These are phyloP conservation scores for Craseonycteris thonglongyai DNA, from an alignment of 2,113 vertebrate genomes.

Conservation along the genomic window DNA sequence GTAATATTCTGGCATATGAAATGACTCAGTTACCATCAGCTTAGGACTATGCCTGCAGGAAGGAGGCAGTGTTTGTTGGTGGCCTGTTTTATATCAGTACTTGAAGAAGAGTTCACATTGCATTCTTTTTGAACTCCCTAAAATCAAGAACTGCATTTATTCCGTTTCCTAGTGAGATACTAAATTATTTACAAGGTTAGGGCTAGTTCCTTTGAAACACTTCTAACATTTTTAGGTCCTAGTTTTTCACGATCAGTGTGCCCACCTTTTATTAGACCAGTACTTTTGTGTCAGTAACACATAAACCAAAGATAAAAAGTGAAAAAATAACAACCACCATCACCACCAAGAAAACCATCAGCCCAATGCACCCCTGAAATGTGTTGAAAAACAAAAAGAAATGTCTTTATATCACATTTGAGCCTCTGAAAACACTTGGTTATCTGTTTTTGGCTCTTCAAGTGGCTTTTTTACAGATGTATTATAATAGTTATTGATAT, in stretches of 20 bases:
- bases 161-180: not conserved
- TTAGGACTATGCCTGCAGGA: not conserved
- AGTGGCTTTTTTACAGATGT: not conserved
- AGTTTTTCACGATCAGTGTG: slow-evolving; percentile 21
- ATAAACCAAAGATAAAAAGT: slow-evolving; percentile 2
- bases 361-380: not conserved
- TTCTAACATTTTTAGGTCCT: slow-evolving; percentile 33
- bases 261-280: slow-evolving; percentile 6
- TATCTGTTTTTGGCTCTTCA: not conserved
- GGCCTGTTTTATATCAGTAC: not conserved
- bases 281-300: not conserved
- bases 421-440: not conserved
- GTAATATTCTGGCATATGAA: not conserved
- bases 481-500: no score
- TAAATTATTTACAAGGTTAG: slow-evolving; percentile 37
- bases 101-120: not conserved
- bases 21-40: not conserved
- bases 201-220: not conserved
- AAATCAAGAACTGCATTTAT: slow-evolving; percentile 24
- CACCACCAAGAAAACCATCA: not conserved
- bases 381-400: not conserved
- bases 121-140: not conserved
- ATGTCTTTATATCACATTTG: not conserved
- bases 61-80: slow-evolving; percentile 1
- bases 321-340: not conserved